These are phyloP conservation scores for Lepidocyrtoides sp. DNA, from an alignment of 2,888 invertebrate species.

Conservation along the genomic window DNA sequence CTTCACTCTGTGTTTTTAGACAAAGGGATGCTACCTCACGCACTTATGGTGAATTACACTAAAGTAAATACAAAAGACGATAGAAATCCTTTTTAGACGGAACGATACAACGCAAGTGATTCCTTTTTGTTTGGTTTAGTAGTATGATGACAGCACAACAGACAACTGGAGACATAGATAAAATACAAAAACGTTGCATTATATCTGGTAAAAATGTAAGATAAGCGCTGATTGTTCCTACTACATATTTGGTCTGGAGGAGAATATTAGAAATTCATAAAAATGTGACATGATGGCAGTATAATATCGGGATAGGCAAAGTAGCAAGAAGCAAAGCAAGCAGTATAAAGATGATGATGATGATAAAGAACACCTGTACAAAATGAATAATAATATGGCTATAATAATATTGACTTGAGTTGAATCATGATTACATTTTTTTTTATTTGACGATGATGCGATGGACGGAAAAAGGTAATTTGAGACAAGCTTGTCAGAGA, in stretches of 20 bases:
- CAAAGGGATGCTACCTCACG: not conserved
- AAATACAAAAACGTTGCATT: not conserved
- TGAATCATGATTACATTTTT: not conserved
- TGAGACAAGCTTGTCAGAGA: not conserved
- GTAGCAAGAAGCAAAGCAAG: not conserved
- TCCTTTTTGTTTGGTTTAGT: too few relatives aligned
- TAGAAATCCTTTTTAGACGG: too few relatives aligned
- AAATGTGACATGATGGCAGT: not conserved
- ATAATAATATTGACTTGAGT: not conserved
- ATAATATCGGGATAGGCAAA: not conserved
- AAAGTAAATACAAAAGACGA: not conserved
- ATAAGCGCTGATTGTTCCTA: not conserved
- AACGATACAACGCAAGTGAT: too few relatives aligned
- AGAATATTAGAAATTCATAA: not conserved
- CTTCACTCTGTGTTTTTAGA: not conserved
- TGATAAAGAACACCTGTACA: not conserved
- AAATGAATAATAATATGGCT: not conserved
- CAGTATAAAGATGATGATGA: not conserved
- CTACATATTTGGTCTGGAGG: too few relatives aligned
- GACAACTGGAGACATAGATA: too few relatives aligned
- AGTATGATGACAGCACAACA: too few relatives aligned
- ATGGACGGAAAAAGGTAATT: conserved; percentile 21
- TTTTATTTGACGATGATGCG: not conserved
- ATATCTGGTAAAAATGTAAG: not conserved
- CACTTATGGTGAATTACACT: not conserved